Base-by-base conservation (phyloP, 2,113 vertebrate genomes). In the Muscicapa adusta region DNA sequence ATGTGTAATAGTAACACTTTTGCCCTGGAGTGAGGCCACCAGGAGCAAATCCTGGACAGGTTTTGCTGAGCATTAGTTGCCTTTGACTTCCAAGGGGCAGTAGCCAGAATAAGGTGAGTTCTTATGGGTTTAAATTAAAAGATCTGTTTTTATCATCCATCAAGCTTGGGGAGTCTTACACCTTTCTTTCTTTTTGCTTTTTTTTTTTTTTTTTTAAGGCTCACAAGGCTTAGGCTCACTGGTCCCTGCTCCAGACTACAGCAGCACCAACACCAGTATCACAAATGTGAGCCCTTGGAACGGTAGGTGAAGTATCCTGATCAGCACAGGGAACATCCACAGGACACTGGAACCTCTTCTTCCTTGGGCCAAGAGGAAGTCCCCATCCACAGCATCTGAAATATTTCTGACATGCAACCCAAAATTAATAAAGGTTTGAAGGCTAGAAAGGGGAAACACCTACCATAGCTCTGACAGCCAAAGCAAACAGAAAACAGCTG, bases 351-450 rank as follows among this genome's bases (percentile, higher is more conserved):
- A 85, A 93, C 29, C 3, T 56, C 54, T 88, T 91, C 50, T 81
- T 80, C 47, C 75, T 40, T 73, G 33, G 48, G 42, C 47, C 47
- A 71, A 88, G 43, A 88, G 71, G 51, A 89, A 93, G 10, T 29
- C 34, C 83, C 51, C 63, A 48, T 88, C 71, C 56, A 38, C 50
- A 74, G 24, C 75, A 90, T 40, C 43, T 80, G 78, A 80, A 95
- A 70, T 83, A 77, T 90, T 93, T 90, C 84, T 83, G 67, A 63
- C 0, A 1, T 51, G 56, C 17, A 83, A 60, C 51, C 12, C 87
- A 95, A 83, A 48, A 36, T 57, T 85, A 63, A 83, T 17, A 93
- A 70, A 94, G 81, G 43, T 88, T 43, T 91, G 78, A 96, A 95
- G 45, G 51, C 42, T 66, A 36, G 74, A 89, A 93, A 66, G 43